A percentile compares a stretch with the other conserved stretches of the same genome.
Evolutionary conservation across 2,797 vertebrate genomes (phyloP).

Genomic region (Chiropotes sagulatus): DNA sequence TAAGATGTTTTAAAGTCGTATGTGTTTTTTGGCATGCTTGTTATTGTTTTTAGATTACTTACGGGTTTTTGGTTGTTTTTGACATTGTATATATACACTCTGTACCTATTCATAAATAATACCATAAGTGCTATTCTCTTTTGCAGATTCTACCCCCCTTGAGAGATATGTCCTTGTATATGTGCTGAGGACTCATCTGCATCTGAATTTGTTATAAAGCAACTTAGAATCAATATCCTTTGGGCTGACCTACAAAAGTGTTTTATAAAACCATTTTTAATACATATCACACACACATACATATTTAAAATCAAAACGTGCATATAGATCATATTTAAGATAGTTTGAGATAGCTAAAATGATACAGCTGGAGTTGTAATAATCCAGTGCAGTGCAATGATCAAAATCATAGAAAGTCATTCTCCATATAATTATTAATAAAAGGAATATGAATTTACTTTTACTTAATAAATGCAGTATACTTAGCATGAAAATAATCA

Average conservation of each 20-base stretch:
- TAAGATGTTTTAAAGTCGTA: conserved; percentile 8
- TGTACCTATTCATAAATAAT: background rate
- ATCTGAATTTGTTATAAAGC: conserved; percentile 24
- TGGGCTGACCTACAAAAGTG: background rate
- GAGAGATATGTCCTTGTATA: background rate
- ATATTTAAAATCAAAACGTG: conserved; percentile 2
- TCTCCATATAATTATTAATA: background rate
- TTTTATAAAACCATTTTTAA: conserved; percentile 8
- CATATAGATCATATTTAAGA: background rate
- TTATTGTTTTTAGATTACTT: conserved; percentile 27
- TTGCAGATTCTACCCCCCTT: background rate
- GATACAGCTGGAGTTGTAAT: background rate
- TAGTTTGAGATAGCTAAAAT: background rate
- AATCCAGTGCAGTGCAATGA: background rate
- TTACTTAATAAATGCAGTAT: background rate
- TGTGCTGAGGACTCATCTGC: background rate
- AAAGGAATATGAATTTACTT: background rate
- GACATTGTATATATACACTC: background rate
- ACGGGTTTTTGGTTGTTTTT: conserved; percentile 8
- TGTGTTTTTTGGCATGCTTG: background rate
- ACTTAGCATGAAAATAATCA: background rate
- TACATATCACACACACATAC: background rate
- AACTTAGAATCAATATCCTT: background rate
- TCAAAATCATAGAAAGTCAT: background rate
- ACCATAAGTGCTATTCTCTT: background rate